phyloP scores from a whole-genome alignment of 2,113 vertebrate species.

The Alosa alosa region DNA sequence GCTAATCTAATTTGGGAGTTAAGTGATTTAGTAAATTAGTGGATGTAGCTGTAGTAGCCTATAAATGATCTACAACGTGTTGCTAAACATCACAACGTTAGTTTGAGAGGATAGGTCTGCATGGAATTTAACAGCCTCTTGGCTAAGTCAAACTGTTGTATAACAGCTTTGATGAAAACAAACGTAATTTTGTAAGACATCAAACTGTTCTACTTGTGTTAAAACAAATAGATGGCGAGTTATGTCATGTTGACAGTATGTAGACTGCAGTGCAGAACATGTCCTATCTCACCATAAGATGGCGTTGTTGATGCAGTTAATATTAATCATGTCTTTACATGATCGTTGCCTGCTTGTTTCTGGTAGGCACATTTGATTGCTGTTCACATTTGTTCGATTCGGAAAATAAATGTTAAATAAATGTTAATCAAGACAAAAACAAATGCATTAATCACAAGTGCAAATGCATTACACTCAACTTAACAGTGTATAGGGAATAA shows the following conservation, averaged over 20 bases:
- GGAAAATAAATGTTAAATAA: too few relatives aligned
- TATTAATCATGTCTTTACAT: background rate
- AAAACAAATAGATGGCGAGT: background rate
- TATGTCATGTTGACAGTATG: background rate
- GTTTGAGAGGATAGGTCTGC: too few relatives aligned
- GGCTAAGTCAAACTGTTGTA: background rate
- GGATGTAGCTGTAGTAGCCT: too few relatives aligned
- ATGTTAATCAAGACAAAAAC: too few relatives aligned
- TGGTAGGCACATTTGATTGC: background rate
- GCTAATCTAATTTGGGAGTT: background rate
- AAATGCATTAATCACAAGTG: too few relatives aligned
- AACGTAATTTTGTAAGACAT: background rate
- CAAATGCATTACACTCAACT: too few relatives aligned
- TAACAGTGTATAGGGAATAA: too few relatives aligned
- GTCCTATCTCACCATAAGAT: constrained; percentile 33
- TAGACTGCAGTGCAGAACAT: background rate
- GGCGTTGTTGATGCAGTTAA: constrained; percentile 23
- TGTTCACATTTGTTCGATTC: too few relatives aligned
- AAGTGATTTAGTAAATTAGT: background rate
- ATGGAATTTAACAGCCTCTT: background rate
- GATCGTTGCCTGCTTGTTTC: background rate
- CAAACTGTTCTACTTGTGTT: background rate
- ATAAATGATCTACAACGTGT: background rate
- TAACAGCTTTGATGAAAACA: background rate
- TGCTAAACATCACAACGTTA: background rate